Evolutionary conservation across 1,140 invertebrate genomes (phyloP).

Genomic region (Polypedilum pembai): DNA sequence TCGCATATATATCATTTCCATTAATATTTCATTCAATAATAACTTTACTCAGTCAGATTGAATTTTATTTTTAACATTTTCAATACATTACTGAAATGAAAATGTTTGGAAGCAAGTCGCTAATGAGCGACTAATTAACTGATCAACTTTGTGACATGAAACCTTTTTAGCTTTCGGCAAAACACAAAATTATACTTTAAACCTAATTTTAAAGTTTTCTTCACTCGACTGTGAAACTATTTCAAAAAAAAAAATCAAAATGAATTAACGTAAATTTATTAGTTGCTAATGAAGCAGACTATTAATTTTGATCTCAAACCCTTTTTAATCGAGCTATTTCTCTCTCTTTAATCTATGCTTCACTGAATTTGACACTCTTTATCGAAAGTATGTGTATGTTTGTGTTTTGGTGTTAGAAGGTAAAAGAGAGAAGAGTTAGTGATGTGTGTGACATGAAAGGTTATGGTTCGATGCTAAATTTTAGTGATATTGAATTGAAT

Average conservation of each 20-base stretch:
- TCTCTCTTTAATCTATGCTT: slow-evolving; percentile 1
- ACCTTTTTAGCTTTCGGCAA: too few species aligned
- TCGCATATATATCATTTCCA: neutral
- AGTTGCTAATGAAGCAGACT: neutral
- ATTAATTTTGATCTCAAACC: neutral
- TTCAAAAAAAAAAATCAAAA: neutral
- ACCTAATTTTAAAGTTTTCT: neutral
- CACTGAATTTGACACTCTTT: neutral
- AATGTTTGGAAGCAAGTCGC: too few species aligned
- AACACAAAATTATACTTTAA: too few species aligned
- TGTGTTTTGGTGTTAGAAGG: neutral
- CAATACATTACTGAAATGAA: too few species aligned
- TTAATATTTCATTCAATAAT: too few species aligned
- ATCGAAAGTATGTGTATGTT: too few species aligned
- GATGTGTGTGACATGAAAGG: slow-evolving; percentile 23
- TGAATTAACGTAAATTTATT: slow-evolving; percentile 16
- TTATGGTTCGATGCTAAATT: neutral
- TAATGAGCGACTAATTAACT: too few species aligned
- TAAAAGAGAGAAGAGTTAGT: slow-evolving; percentile 4
- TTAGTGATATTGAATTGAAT: neutral
- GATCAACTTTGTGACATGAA: too few species aligned
- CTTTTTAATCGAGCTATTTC: neutral
- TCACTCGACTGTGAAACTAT: neutral
- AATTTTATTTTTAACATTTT: too few species aligned
- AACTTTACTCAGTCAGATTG: too few species aligned